Conservation (phyloP, 2,797 vertebrate genomes). For the Aulostomus chinensis region DNA sequence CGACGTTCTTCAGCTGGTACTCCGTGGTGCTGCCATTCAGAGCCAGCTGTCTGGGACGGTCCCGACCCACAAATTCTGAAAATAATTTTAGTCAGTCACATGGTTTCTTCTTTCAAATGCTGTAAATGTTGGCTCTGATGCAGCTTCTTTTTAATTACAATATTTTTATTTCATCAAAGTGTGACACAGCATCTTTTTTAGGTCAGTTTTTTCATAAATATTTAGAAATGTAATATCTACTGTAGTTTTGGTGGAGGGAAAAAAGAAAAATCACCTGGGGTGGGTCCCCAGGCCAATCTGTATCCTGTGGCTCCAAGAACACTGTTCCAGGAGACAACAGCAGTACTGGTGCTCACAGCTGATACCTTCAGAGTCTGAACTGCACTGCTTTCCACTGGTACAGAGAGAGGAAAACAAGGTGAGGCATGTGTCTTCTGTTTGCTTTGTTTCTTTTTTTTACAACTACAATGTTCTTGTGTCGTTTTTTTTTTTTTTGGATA, state of each 20-base stretch:
- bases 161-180: conserved; percentile 28
- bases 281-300: conserved; percentile 88
- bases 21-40: conserved; percentile 80
- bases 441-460: no score
- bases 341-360: conserved; percentile 80
- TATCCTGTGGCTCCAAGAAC: conserved; percentile 89
- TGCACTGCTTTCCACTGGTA: conserved; percentile 86
- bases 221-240: no score
- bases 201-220: no score
- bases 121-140: no score
- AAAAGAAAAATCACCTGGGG: conserved; percentile 76
- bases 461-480: no score
- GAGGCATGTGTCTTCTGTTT: no score
- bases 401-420: conserved; percentile 1
- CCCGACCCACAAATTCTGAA: conserved; percentile 83
- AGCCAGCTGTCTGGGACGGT: conserved; percentile 85
- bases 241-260: not conserved
- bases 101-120: not conserved
- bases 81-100: not conserved
- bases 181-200: no score
- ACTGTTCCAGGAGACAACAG: conserved; percentile 83
- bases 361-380: conserved; percentile 85
- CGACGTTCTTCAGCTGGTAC: conserved; percentile 80
- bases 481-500: not conserved
- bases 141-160: no score